Conservation (phyloP, 2,113 vertebrate species). For the Psammodynastes pulverulentus region DNA sequence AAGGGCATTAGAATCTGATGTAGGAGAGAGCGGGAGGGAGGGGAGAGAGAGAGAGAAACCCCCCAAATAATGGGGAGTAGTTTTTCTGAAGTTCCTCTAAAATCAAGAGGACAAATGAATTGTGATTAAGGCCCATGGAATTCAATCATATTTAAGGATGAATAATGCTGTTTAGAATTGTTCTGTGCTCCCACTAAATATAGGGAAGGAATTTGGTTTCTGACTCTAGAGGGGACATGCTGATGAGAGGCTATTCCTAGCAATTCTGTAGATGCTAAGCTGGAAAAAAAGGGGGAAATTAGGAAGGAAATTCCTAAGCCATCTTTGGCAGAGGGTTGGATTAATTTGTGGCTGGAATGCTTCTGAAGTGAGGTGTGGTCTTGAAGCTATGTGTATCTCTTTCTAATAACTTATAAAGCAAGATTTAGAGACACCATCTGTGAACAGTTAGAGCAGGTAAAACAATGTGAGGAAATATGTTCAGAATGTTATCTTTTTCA, state of each 20-base stretch:
- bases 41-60: too few species aligned
- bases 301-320: slow-evolving; percentile 22
- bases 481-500: slow-evolving; percentile 59
- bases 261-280: neutral
- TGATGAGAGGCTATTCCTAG: neutral
- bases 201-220: neutral
- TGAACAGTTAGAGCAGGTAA: slow-evolving; percentile 76
- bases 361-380: slow-evolving; percentile 14
- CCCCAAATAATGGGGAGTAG: neutral
- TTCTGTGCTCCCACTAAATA: neutral
- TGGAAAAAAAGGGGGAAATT: slow-evolving; percentile 14
- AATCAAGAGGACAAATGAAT: neutral
- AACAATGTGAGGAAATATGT: slow-evolving; percentile 83
- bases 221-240: neutral
- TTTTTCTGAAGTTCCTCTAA: neutral
- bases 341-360: slow-evolving; percentile 2
- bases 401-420: slow-evolving; percentile 28
- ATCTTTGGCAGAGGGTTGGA: slow-evolving; percentile 2
- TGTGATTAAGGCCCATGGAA: neutral
- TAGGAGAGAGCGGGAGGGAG: neutral
- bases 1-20: neutral
- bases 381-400: slow-evolving; percentile 8
- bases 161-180: neutral
- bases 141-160: neutral
- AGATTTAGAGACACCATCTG: slow-evolving; percentile 63